Conservation (phyloP, 2,888 invertebrate species). For the Lomographa bimaculata region DNA sequence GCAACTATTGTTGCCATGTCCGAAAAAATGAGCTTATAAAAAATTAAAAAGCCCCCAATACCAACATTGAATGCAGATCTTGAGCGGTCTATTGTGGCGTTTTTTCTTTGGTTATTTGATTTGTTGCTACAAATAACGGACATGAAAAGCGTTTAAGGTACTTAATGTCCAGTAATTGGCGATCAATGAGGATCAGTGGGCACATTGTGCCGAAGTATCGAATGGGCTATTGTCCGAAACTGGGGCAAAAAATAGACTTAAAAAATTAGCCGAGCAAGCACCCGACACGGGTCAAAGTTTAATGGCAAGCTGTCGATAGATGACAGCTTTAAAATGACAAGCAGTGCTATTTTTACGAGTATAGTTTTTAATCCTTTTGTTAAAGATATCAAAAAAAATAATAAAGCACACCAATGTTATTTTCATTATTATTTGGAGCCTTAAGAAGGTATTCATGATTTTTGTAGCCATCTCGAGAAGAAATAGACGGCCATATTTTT, state of each 20-base stretch:
- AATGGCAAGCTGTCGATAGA: slow-evolving; percentile 63
- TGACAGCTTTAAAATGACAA: slow-evolving; percentile 57
- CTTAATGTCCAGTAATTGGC: slow-evolving; percentile 84
- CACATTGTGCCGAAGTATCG: slow-evolving; percentile 77
- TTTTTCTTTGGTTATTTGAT: slow-evolving; percentile 71
- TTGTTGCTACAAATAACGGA: slow-evolving; percentile 79
- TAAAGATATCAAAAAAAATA: too few species aligned
- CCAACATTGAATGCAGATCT: slow-evolving; percentile 67
- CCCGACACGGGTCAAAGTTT: slow-evolving; percentile 66
- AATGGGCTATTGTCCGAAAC: slow-evolving; percentile 67
- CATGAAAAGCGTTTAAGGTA: slow-evolving; percentile 80
- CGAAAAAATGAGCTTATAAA: slow-evolving; percentile 52
- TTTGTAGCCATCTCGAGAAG: too few species aligned
- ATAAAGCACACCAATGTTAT: too few species aligned
- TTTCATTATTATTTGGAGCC: too few species aligned
- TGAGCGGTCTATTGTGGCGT: slow-evolving; percentile 67
- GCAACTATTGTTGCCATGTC: slow-evolving; percentile 52
- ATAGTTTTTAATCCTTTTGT: too few species aligned
- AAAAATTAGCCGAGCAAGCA: slow-evolving; percentile 60
- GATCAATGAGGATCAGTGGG: slow-evolving; percentile 84
- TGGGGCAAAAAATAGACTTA: slow-evolving; percentile 55
- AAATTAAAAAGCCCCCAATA: slow-evolving; percentile 64
- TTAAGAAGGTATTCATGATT: too few species aligned
- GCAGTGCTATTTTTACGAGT: too few species aligned
- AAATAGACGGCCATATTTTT: too few species aligned